Evolutionary conservation across 2,888 invertebrate species (phyloP).

Genomic region (Deilephila porcellus): DNA sequence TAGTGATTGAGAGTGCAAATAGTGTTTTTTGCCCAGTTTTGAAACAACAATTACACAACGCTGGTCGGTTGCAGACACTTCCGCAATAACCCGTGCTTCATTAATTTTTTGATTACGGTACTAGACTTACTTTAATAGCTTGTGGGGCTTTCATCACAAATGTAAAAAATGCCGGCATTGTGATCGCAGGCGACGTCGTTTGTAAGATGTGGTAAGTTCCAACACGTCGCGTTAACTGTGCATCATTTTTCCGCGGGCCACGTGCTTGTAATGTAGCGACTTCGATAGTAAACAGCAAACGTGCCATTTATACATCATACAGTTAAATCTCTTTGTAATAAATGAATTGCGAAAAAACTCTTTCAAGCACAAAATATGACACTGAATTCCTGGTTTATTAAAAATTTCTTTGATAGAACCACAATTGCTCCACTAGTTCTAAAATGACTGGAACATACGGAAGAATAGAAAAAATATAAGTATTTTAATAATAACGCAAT

Average conservation of each 20-base stretch:
- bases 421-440: too few species aligned
- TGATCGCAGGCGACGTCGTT: background rate
- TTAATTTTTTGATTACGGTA: constrained; percentile 27
- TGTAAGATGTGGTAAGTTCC: constrained; percentile 3
- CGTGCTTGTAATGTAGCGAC: background rate
- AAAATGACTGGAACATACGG: too few species aligned
- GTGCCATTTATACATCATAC: background rate
- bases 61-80: constrained; percentile 1
- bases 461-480: too few species aligned
- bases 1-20: constrained; percentile 12
- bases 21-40: constrained; percentile 5
- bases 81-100: constrained; percentile 10
- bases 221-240: background rate
- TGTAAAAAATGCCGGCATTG: constrained; percentile 16
- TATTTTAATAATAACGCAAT: too few species aligned
- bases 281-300: background rate
- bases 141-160: constrained; percentile 23
- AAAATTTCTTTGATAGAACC: too few species aligned
- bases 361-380: too few species aligned
- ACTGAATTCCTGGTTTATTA: too few species aligned
- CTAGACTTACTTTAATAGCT: constrained; percentile 21
- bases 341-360: too few species aligned
- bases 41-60: constrained; percentile 21
- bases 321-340: too few species aligned
- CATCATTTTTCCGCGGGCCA: background rate